Base-by-base conservation (phyloP, 1,140 invertebrate species). In the Teleopsis dalmanni region DNA sequence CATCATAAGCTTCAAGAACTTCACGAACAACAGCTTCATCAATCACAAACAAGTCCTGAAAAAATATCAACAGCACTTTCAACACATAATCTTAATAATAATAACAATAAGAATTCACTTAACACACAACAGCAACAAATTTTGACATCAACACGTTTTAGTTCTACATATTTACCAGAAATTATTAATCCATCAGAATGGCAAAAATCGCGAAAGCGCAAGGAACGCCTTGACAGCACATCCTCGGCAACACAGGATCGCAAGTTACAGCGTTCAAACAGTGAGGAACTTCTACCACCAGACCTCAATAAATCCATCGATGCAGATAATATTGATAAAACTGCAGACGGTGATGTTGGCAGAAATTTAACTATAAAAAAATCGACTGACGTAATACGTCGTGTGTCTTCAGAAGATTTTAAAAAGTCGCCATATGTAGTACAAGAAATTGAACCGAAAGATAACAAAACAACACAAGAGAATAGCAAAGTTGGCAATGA, bases 191-290 rank as follows among this genome's bases (percentile, higher is more conserved):
- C 60, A 9, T 49, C 60, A 50, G 62, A 66, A 61, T 70, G 57
- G 65, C 65, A 66, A 52, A 62, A 62, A 54, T 77, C 57, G 70
- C 75, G 85, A 49, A 89, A 88, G 66, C 78, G 85, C 34, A 87
- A 87, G 66, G 86, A 89, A 71, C 77, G 83, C 33, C 78, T 85
- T 43, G 85, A 88, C 66, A 78, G 76, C 57, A 72, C 67, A 41
- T 81, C 79, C 23, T 81, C 77, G 29, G 70, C 73, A 52, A 78
- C 73, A 14, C 79, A 82, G 58, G 85, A 89, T 62, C 76, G 84
- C 45, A 89, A 88, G 66, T 76, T 88, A 36, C 81, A 86, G 57
- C 80, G 84, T 72, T 86, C 78, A 43, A 85, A 81, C 69, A 86
- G 84, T 53, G 84, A 86, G 61, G 84, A 81, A 61, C 51, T 72